These are phyloP conservation scores for Ovibos moschatus DNA, from an alignment of 2,113 vertebrate species.

Conservation along the genomic window DNA sequence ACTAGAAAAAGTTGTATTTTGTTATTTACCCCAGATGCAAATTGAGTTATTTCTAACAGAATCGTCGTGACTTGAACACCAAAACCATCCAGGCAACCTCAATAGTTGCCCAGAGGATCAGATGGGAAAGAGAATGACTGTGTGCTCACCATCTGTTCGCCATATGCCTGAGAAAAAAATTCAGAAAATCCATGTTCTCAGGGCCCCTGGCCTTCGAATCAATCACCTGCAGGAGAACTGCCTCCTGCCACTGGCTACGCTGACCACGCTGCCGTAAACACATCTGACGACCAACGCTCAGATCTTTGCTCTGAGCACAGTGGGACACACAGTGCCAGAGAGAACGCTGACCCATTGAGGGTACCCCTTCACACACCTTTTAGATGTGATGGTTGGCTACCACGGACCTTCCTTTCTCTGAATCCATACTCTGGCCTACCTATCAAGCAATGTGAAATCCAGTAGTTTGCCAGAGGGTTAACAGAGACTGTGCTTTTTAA, in stretches of 20 bases:
- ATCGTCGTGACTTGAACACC: not conserved
- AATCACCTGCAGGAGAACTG: not conserved
- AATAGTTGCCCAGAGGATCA: not conserved
- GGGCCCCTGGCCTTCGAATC: not conserved
- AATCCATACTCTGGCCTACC: not conserved
- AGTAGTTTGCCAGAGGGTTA: not conserved
- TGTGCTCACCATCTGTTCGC: slow-evolving; percentile 22
- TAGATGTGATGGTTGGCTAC: not conserved
- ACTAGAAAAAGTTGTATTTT: slow-evolving; percentile 9
- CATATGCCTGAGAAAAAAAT: not conserved
- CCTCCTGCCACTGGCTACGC: not conserved
- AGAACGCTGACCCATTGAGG: not conserved
- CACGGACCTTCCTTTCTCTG: not conserved
- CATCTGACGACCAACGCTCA: not conserved
- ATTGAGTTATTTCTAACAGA: slow-evolving; percentile 54
- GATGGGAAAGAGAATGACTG: not conserved
- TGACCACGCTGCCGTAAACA: not conserved
- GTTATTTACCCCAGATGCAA: slow-evolving; percentile 28
- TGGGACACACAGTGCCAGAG: not conserved
- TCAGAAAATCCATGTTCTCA: not conserved
- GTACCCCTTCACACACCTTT: not conserved
- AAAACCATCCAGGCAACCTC: not conserved
- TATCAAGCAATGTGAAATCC: not conserved
- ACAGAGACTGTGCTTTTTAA: not conserved
- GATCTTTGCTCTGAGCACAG: not conserved